Percentiles rank a stretch among this genome's conserved stretches.
phyloP scores from a whole-genome alignment of 2,797 vertebrate genomes.

The Acipenser transmontanus region DNA sequence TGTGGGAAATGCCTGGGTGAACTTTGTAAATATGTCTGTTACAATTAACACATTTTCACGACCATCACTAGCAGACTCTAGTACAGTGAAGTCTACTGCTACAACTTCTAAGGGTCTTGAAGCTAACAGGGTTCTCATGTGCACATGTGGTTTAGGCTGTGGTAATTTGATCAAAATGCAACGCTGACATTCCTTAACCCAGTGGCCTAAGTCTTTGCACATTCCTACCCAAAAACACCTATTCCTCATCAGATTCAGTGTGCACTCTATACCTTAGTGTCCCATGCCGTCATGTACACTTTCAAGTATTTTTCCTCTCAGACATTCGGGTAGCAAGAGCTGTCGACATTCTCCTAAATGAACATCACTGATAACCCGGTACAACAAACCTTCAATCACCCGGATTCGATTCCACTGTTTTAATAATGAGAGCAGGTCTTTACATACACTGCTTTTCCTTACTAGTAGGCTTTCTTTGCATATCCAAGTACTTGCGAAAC shows the following conservation, averaged over 20 bases:
- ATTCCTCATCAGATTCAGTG: constrained; percentile 3
- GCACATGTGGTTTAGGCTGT: constrained; percentile 4
- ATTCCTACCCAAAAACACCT: constrained; percentile 11
- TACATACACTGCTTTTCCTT: not conserved
- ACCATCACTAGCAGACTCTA: constrained; percentile 1
- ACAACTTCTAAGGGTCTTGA: not conserved
- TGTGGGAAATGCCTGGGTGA: constrained; percentile 4
- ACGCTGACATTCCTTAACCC: constrained; percentile 1
- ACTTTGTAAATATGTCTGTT: constrained; percentile 15
- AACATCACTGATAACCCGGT: not conserved
- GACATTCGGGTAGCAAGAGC: not conserved
- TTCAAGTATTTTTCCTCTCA: constrained; percentile 1
- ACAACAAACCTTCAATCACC: not conserved
- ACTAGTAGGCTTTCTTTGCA: not conserved
- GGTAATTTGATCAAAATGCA: constrained; percentile 17
- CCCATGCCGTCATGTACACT: constrained; percentile 17
- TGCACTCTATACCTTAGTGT: constrained; percentile 9
- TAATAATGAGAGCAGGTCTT: not conserved
- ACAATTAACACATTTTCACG: constrained; percentile 10
- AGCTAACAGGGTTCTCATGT: constrained; percentile 2
- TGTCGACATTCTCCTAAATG: constrained; percentile 10
- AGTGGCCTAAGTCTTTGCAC: not conserved
- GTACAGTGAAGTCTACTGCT: not conserved
- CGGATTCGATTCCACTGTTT: not conserved
- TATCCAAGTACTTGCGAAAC: not conserved